These are phyloP conservation scores for Leptura quadrifasciata DNA, from an alignment of 2,888 invertebrate genomes.

Conservation along the genomic window DNA sequence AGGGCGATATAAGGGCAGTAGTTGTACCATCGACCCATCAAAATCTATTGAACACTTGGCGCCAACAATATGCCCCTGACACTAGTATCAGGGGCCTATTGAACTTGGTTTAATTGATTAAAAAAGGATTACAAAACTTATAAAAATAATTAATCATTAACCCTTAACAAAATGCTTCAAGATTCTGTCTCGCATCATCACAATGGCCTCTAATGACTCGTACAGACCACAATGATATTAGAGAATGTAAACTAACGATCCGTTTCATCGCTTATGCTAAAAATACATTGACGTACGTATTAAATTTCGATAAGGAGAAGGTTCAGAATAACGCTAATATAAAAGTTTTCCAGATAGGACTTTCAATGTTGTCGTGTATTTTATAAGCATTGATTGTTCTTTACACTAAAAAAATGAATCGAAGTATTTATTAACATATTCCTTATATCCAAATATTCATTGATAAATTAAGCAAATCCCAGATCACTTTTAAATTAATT, in stretches of 20 bases:
- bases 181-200: conserved; percentile 66
- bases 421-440: too few species aligned
- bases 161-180: conserved; percentile 68
- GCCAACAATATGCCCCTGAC: conserved; percentile 64
- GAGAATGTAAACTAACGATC: conserved; percentile 72
- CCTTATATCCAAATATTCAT: too few species aligned
- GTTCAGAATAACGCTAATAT: too few species aligned
- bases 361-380: too few species aligned
- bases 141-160: conserved; percentile 72
- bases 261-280: conserved; percentile 70
- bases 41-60: conserved; percentile 59
- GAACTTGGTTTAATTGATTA: conserved; percentile 70
- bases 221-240: conserved; percentile 70
- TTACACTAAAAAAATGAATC: too few species aligned
- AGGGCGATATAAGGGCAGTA: conserved; percentile 43
- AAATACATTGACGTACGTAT: conserved; percentile 57
- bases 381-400: too few species aligned
- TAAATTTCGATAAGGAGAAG: not conserved
- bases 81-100: conserved; percentile 64
- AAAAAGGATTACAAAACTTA: conserved; percentile 70
- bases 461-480: too few species aligned
- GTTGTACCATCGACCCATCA: conserved; percentile 44
- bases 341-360: too few species aligned
- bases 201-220: conserved; percentile 71
- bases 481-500: too few species aligned